Conservation (phyloP, 2,888 invertebrate genomes). For the Ecliptopera silaceata region DNA sequence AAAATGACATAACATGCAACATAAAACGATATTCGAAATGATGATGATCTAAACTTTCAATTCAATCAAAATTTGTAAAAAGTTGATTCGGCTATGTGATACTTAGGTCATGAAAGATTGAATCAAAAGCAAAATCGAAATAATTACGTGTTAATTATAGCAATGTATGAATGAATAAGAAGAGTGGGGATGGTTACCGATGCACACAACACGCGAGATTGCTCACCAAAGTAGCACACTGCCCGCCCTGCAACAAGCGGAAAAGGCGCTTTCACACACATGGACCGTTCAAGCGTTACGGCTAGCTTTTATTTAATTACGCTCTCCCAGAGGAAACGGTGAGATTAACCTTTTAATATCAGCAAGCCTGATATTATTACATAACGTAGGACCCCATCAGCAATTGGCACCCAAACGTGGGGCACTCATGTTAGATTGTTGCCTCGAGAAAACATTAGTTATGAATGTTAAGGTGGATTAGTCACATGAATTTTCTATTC, state of each 20-base stretch:
- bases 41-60: conserved; percentile 56
- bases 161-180: conserved; percentile 82
- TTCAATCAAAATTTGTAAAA: conserved; percentile 42
- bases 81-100: neutral
- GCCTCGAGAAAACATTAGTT: neutral
- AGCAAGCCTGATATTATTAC: neutral
- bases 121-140: conserved; percentile 62
- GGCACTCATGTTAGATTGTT: neutral
- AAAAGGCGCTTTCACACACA: conserved; percentile 72
- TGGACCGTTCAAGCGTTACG: conserved; percentile 40
- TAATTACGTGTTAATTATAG: conserved; percentile 71
- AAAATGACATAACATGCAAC: conserved; percentile 72
- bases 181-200: conserved; percentile 95
- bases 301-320: conserved; percentile 9
- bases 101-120: conserved; percentile 32
- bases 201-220: conserved; percentile 97
- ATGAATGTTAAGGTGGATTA: neutral
- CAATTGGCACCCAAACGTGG: conserved; percentile 11
- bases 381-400: conserved; percentile 10
- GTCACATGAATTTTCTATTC: too few relatives aligned
- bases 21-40: conserved; percentile 62
- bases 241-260: conserved; percentile 91
- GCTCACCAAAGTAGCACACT: conserved; percentile 97
- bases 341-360: neutral
- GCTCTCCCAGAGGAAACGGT: neutral